phyloP scores from a whole-genome alignment of 2,888 invertebrate species.

The Spodoptera littoralis region DNA sequence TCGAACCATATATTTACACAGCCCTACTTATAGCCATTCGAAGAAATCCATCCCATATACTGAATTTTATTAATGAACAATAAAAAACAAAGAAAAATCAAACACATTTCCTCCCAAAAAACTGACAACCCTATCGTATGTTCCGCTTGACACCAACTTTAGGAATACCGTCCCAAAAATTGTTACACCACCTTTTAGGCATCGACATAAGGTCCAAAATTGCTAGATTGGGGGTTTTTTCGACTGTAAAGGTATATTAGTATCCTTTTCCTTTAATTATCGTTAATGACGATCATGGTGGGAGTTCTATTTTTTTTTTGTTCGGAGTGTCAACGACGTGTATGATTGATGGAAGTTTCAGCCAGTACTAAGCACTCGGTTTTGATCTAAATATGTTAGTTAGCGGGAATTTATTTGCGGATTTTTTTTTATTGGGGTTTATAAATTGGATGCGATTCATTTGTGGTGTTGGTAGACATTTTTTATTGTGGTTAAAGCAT shows the following conservation, averaged over 20 bases:
- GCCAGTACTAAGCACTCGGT: conserved; percentile 20
- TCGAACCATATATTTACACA: neutral
- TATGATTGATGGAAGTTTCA: conserved; percentile 54
- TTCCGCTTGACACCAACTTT: conserved; percentile 6
- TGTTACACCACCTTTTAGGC: neutral
- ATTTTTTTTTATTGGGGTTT: neutral
- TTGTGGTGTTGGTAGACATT: too few species aligned
- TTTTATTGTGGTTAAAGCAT: too few species aligned
- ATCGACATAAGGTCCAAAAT: conserved; percentile 28
- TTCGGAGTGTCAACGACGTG: conserved; percentile 56
- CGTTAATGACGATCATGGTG: conserved; percentile 59
- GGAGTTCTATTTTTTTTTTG: conserved; percentile 55
- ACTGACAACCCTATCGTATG: conserved; percentile 45
- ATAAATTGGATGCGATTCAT: too few species aligned
- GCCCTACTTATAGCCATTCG: too few species aligned
- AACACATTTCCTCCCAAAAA: conserved; percentile 1
- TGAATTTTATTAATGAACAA: neutral
- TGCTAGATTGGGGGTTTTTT: neutral
- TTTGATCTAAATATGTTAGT: conserved; percentile 56
- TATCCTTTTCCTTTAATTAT: conserved; percentile 61
- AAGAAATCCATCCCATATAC: too few species aligned
- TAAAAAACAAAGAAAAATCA: conserved; percentile 1
- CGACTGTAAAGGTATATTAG: conserved; percentile 8
- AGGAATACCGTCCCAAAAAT: conserved; percentile 1
- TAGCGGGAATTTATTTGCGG: conserved; percentile 24